Conservation (phyloP, 2,113 vertebrate genomes). For the Saguinus imperator region DNA sequence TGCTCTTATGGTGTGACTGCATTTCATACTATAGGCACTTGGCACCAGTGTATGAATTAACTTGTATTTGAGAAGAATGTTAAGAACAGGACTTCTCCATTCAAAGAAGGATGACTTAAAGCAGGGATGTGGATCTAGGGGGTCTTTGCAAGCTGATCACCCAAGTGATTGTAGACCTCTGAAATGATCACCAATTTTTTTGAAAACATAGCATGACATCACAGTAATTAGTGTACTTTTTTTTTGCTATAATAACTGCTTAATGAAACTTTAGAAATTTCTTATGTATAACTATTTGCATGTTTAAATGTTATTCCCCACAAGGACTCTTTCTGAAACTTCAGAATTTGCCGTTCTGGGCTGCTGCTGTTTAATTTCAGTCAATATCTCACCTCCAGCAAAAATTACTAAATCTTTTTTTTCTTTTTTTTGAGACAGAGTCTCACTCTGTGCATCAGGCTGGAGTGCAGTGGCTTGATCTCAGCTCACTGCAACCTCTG, state of each 20-base stretch:
- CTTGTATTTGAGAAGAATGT: not conserved
- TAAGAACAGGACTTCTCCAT: not conserved
- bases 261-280: not conserved
- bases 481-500: no score
- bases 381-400: not conserved
- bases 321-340: not conserved
- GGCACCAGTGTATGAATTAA: not conserved
- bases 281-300: not conserved
- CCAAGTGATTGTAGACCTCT: not conserved
- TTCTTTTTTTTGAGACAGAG: no score
- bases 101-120: not conserved
- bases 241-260: constrained; percentile 24
- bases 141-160: not conserved
- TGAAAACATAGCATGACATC: not conserved
- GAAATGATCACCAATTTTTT: not conserved
- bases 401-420: not conserved
- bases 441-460: no score
- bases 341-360: not conserved
- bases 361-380: not conserved
- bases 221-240: not conserved
- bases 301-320: not conserved
- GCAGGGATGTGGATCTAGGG: not conserved
- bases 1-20: not conserved
- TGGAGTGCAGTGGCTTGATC: no score
- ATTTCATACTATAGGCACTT: not conserved